These are phyloP conservation scores for Chamaea fasciata DNA, from an alignment of 2,113 vertebrate genomes.

Conservation along the genomic window DNA sequence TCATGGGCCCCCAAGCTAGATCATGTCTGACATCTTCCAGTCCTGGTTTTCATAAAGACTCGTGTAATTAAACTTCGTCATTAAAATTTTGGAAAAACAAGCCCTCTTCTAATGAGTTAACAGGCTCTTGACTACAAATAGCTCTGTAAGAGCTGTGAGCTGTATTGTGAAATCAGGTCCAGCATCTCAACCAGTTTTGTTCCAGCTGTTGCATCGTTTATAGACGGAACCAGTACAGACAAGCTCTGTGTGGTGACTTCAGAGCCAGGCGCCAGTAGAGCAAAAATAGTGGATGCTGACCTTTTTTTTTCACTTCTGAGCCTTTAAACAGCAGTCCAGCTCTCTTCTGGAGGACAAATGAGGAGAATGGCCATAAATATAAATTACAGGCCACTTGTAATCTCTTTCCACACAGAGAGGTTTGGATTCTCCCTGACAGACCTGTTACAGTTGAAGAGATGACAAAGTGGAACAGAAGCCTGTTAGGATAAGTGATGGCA, in stretches of 20 bases:
- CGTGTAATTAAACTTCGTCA: not conserved
- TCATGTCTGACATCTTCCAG: not conserved
- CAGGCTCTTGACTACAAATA: not conserved
- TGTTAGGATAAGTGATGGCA: not conserved
- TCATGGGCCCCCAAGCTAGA: not conserved
- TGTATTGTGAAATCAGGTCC: not conserved
- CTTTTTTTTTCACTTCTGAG: not conserved
- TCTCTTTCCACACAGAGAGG: not conserved
- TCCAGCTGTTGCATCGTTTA: constrained; percentile 30
- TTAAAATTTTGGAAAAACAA: not conserved
- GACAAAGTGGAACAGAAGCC: not conserved
- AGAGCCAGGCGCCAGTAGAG: not conserved
- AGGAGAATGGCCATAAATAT: not conserved
- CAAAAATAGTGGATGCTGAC: not conserved
- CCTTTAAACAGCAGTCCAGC: not conserved
- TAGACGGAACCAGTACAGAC: not conserved
- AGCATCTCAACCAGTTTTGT: not conserved
- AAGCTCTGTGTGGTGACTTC: not conserved
- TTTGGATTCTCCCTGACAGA: not conserved
- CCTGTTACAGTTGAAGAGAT: not conserved
- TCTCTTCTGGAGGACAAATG: not conserved
- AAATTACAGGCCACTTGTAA: not conserved
- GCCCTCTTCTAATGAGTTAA: constrained; percentile 1
- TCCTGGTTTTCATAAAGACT: not conserved
- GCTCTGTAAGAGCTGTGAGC: not conserved